These are phyloP conservation scores for Rhinophrynus dorsalis DNA, from an alignment of 2,797 vertebrate species.

Conservation along the genomic window DNA sequence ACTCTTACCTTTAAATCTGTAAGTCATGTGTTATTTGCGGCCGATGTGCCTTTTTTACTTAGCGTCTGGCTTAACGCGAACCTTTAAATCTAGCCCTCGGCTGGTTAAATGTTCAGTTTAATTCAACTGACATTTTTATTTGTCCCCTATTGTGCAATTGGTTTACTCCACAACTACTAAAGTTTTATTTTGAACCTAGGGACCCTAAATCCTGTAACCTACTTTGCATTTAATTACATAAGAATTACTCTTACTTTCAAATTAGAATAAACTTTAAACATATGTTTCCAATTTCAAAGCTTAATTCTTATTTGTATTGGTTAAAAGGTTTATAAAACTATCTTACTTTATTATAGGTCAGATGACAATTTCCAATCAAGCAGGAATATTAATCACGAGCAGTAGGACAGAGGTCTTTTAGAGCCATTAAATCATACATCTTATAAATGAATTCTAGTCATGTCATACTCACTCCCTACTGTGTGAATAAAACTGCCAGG, in stretches of 20 bases:
- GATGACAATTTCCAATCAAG: background rate
- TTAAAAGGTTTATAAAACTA: background rate
- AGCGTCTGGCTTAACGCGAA: too few species aligned
- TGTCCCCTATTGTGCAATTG: too few species aligned
- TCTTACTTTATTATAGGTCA: slow-evolving; percentile 17
- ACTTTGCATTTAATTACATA: slow-evolving; percentile 3
- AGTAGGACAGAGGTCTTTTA: slow-evolving; percentile 10
- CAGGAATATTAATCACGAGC: slow-evolving; percentile 27
- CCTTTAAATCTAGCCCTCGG: too few species aligned
- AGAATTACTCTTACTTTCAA: background rate
- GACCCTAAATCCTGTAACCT: slow-evolving; percentile 13
- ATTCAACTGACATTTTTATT: too few species aligned
- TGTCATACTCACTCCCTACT: background rate
- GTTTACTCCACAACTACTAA: too few species aligned
- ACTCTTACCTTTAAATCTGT: too few species aligned
- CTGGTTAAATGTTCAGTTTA: too few species aligned
- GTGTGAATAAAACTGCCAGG: slow-evolving; percentile 8
- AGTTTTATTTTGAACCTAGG: too few species aligned
- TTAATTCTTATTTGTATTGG: slow-evolving; percentile 9
- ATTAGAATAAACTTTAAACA: slow-evolving; percentile 1
- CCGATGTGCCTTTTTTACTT: too few species aligned
- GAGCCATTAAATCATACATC: slow-evolving; percentile 24
- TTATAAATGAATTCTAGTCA: background rate
- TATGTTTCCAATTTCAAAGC: slow-evolving; percentile 1
- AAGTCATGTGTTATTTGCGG: too few species aligned